Conservation (phyloP, 2,888 invertebrate species). For the Octonoba sinensis region DNA sequence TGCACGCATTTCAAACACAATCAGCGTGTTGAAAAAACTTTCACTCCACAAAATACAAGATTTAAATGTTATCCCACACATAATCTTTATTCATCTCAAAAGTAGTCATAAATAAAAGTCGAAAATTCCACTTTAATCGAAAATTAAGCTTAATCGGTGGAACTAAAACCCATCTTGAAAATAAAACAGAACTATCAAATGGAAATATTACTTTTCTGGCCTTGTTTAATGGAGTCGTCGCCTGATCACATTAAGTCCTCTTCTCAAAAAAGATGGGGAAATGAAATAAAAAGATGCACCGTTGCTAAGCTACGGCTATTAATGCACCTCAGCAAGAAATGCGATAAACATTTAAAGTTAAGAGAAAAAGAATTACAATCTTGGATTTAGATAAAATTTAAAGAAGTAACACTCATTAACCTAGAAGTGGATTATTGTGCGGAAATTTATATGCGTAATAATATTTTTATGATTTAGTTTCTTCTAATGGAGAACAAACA, state of each 20-base stretch:
- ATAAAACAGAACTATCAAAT: constrained; percentile 26
- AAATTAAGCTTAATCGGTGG: constrained; percentile 32
- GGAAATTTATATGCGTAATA: constrained; percentile 31
- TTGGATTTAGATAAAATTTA: constrained; percentile 30
- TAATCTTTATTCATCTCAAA: too few relatives aligned
- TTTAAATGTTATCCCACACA: too few relatives aligned
- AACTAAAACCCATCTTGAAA: constrained; percentile 27
- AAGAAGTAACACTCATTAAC: constrained; percentile 48
- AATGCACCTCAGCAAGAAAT: background rate
- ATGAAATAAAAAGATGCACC: constrained; percentile 39
- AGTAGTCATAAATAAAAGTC: constrained; percentile 10
- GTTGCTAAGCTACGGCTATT: constrained; percentile 10
- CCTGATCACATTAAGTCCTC: constrained; percentile 41
- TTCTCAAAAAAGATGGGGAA: constrained; percentile 15
- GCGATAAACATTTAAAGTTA: background rate
- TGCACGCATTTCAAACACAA: too few relatives aligned
- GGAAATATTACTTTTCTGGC: too few relatives aligned
- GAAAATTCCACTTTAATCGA: constrained; percentile 10
- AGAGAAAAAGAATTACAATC: background rate
- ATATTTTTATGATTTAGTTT: too few relatives aligned
- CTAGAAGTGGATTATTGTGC: constrained; percentile 40
- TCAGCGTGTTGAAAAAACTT: too few relatives aligned
- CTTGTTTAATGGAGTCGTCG: constrained; percentile 3
- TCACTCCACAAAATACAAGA: too few relatives aligned
- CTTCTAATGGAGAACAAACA: too few relatives aligned